phyloP scores from a whole-genome alignment of 2,888 invertebrate species.

The Chaitophorus viminalis region DNA sequence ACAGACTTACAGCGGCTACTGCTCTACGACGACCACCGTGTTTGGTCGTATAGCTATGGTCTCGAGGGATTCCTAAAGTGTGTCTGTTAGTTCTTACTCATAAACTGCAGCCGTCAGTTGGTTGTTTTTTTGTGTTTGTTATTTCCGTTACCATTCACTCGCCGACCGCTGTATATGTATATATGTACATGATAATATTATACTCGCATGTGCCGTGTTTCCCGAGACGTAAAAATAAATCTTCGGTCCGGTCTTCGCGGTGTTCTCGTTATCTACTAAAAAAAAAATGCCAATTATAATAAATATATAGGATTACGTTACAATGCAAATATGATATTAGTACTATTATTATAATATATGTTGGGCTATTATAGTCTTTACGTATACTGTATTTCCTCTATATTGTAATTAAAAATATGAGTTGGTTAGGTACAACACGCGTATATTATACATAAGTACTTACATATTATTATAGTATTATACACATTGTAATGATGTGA shows the following conservation, averaged over 20 bases:
- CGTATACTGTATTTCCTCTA: neutral
- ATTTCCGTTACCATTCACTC: neutral
- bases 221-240: conserved; percentile 35
- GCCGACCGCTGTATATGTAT: no score
- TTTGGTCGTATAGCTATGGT: neutral
- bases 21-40: conserved; percentile 33
- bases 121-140: neutral
- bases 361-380: conserved; percentile 1
- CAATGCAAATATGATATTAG: conserved; percentile 41
- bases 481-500: conserved; percentile 10
- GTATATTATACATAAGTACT: neutral
- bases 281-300: conserved; percentile 37
- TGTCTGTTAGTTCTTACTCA: neutral
- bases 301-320: conserved; percentile 36
- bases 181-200: neutral
- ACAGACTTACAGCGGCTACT: conserved; percentile 31
- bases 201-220: neutral
- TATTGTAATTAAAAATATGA: conserved; percentile 44
- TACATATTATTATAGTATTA: no score
- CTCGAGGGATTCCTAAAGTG: conserved; percentile 38
- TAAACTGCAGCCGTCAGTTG: neutral
- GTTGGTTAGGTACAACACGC: neutral
- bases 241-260: neutral
- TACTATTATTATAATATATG: conserved; percentile 25
- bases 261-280: neutral